Base-by-base conservation (phyloP, 1,140 invertebrate species). In the Pissodes strobi region DNA sequence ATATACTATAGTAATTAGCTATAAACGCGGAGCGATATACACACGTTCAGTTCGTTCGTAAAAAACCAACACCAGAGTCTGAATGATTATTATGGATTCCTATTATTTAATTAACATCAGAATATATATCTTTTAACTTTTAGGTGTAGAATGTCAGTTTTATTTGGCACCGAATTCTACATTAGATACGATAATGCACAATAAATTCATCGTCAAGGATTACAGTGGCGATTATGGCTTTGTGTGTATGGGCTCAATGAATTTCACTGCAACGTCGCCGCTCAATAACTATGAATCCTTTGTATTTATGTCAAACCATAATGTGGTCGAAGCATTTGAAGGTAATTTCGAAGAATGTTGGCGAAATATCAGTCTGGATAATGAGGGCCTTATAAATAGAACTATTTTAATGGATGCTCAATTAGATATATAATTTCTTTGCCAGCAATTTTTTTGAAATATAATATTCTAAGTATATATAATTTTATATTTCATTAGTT, bases 181-280 rank as follows among this genome's bases (percentile, higher is more conserved):
- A 2, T 2, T 34, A 15, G 58, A 61, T 1, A 22, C 58, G 8
- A 61, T 61, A 12, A 61, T 61, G 58, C 58, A 61, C 18, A 45
- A 61, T 21, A 73, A 73, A 67, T 73, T 51, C 48, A 72, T 70
- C 19, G 43, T 73, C 4, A 73, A 73, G 64, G 72, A 73, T 62
- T 69, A 63, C 25, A 30, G 15, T 21, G 43, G 51, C 12, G 37
- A 34, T n/a, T 37, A 27, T 46, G 68, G 68, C 1, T 70, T 52
- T 56, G 9, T 72, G 1, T 64, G 64, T 53, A 68, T 53, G 19
- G 70, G 72, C 17, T 73, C 72, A 1, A 59, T 72, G 58, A 73
- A 73, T 62, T 64, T 73, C 27, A 60, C 64, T 15, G 12, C 30
- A 19, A 41, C 37, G 12, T 56, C 66, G n/a, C 58, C 65, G 15